Evolutionary conservation across 2,888 invertebrate genomes (phyloP), one percentile per base, ranked within the genome.

Genomic region (Drosophila melanosoma): DNA sequence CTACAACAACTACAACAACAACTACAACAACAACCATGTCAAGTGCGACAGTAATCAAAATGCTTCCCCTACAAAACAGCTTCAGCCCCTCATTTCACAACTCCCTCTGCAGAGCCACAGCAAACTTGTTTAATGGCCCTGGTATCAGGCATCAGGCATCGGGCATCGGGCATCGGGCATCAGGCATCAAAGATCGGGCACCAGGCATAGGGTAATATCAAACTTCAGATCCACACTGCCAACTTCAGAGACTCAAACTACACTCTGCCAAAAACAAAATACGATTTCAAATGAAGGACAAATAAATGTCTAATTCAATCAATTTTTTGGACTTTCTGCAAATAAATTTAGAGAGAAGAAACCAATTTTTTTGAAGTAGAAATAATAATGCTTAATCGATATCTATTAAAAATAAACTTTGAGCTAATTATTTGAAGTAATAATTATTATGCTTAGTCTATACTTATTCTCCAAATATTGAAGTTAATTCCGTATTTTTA

Each of bases 61-160:
- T 72, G 65, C 64, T 65, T 42, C 48, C 70, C 64, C 70, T 40
- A 29, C 57, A 29, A 12, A 15, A 15, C 32, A n/a, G 17, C 42
- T 38, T 11, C 26, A 1, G 26, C 26, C 15, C 26, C 20, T 20
- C 11, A 23, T n/a, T 49, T 36, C 10, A 7, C 15, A 54, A 10
- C 56, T 7, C 40, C 49, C 17, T 26, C 52, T 38, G 53, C 67
- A 33, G 17, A 36, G 38, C 52, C 38, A 68, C 63, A 63, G 53
- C 68, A 76, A 86, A 86, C 86, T 86, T 72, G 83, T 83, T 83
- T 82, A 81, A 82, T 83, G 67, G 74, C 80, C 61, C 74, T 63
- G 68, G 62, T 74, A 77, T 59, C 69, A 58, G 59, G 65, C 69
- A 73, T 59, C 58, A 38, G 57, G 42, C 51, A n/a, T n/a, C n/a